phyloP scores from a whole-genome alignment of 2,797 vertebrate species.

The Brotula barbata region DNA sequence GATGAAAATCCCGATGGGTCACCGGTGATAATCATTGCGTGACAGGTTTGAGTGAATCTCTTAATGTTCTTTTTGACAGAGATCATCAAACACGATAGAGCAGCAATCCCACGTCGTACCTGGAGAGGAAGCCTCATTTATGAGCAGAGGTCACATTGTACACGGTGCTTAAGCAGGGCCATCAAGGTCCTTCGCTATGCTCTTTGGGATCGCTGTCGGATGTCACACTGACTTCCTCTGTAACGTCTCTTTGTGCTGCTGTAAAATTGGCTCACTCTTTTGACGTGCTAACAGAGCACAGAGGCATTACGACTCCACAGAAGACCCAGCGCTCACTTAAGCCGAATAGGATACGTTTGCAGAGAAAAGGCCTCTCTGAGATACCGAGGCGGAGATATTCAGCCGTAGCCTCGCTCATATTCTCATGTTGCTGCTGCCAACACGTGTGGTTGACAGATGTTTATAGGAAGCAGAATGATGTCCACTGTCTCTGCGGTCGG shows the following conservation, averaged over 20 bases:
- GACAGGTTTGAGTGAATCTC: not conserved
- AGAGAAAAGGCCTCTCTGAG: constrained; percentile 15
- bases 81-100: constrained; percentile 20
- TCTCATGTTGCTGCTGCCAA: not conserved
- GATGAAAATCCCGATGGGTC: not conserved
- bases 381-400: not conserved
- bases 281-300: constrained; percentile 45
- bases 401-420: not conserved
- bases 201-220: constrained; percentile 39
- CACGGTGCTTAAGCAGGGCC: constrained; percentile 8
- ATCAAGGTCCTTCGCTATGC: constrained; percentile 34
- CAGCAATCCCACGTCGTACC: not conserved
- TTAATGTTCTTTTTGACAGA: not conserved
- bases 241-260: constrained; percentile 55
- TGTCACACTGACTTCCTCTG: constrained; percentile 50
- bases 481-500: constrained; percentile 29
- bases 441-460: constrained; percentile 31
- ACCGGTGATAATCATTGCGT: not conserved
- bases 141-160: constrained; percentile 42
- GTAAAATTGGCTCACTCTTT: constrained; percentile 51
- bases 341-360: constrained; percentile 21
- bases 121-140: constrained; percentile 8
- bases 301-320: constrained; percentile 26
- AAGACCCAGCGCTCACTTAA: constrained; percentile 33
- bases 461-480: constrained; percentile 24